Base-by-base conservation (phyloP, 2,888 invertebrate genomes). In the Megaustenia siamemsis region DNA sequence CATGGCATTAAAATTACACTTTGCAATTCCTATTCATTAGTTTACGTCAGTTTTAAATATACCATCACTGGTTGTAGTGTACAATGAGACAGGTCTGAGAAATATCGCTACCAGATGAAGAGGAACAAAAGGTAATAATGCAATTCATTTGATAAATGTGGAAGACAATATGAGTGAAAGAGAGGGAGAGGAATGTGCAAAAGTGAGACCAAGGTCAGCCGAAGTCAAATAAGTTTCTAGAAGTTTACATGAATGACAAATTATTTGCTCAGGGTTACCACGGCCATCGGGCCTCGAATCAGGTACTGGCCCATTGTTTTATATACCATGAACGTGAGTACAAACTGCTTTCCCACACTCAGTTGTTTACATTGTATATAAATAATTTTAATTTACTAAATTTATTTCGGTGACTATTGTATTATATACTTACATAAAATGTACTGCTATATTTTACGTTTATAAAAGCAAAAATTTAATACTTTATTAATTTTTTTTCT, bases 191-290 rank as follows among this genome's bases (percentile, higher is more conserved):
- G n/a, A n/a, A n/a, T n/a, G n/a, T n/a, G n/a, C n/a, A 77, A 56
- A 60, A 56, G 40, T 45, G 66, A 83, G 38, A 43, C 45, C 82
- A 68, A 38, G 32, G 76, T n/a, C 68, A 63, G 82, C 76, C 60
- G 82, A 83, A 68, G 82, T 83, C 82, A 83, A 83, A 83, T 83
- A 83, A 83, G 82, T 83, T n/a, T 83, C 76, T 83, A 75, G 75
- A 83, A 76, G 43, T 63, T 75, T 76, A 45, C 71, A 49, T 71
- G 66, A 76, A 43, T 83, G 82, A 83, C 82, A 83, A 83, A 83
- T 83, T 83, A 83, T 76, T 83, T 83, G 82, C 82, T 83, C 82
- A 83, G 73, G 76, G 82, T 83, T 83, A 83, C 82, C 60, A 83
- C 82, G 43, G 76, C 82, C 45, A 3, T 38, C 82, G 82, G 82